A percentile compares a stretch with the other conserved stretches of the same genome.
These are phyloP conservation scores for Rosalia funebris DNA, from an alignment of 2,888 invertebrate species.

Conservation along the genomic window DNA sequence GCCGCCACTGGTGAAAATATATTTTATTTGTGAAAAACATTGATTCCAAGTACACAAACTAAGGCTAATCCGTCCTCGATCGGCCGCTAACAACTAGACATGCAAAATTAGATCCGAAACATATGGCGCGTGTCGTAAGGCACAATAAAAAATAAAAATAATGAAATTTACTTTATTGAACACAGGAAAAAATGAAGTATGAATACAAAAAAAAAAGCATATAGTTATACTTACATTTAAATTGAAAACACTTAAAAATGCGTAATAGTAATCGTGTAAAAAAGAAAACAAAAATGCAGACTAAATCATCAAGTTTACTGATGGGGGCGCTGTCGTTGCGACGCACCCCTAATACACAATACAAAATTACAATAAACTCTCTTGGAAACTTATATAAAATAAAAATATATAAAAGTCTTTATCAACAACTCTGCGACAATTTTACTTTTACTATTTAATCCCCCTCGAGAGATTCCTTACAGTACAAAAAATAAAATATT, in stretches of 20 bases:
- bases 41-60: conserved; percentile 33
- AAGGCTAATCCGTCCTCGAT: conserved; percentile 25
- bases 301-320: conserved; percentile 11
- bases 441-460: conserved; percentile 17
- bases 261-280: conserved; percentile 35
- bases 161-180: conserved; percentile 47
- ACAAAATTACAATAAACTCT: conserved; percentile 25
- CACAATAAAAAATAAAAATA: conserved; percentile 46
- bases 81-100: conserved; percentile 31
- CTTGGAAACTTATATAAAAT: conserved; percentile 48
- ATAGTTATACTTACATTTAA: conserved; percentile 43
- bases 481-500: conserved; percentile 42
- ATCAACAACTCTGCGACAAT: conserved; percentile 32
- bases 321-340: neutral
- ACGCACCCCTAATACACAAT: conserved; percentile 3
- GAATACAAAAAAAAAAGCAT: conserved; percentile 34
- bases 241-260: conserved; percentile 33
- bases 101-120: conserved; percentile 24
- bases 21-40: conserved; percentile 41
- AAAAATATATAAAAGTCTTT: conserved; percentile 51
- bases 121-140: conserved; percentile 35
- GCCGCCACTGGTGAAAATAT: conserved; percentile 35
- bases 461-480: conserved; percentile 30
- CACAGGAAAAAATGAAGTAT: conserved; percentile 39
- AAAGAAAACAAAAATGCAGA: conserved; percentile 26